Evolutionary conservation across 2,113 vertebrate species (phyloP).

Genomic region (Heliornis fulica): DNA sequence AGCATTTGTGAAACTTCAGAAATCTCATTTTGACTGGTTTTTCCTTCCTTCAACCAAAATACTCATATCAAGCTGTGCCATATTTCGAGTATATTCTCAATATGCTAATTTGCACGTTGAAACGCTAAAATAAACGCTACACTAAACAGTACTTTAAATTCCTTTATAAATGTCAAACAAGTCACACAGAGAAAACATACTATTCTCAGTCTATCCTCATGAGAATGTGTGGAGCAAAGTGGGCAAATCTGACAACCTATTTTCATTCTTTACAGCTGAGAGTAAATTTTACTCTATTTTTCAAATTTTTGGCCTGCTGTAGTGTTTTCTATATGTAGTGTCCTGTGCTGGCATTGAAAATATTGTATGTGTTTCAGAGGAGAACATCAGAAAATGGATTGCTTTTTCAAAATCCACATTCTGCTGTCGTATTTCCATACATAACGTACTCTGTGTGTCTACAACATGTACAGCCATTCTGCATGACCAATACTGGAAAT

Average conservation of each 20-base stretch:
- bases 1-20: background rate
- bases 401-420: conserved; percentile 43
- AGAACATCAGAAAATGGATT: conserved; percentile 61
- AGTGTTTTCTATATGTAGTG: conserved; percentile 55
- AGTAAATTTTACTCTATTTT: conserved; percentile 39
- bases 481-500: background rate
- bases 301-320: conserved; percentile 62
- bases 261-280: background rate
- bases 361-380: conserved; percentile 17
- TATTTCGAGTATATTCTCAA: conserved; percentile 64
- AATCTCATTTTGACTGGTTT: conserved; percentile 21
- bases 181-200: conserved; percentile 61
- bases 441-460: conserved; percentile 52
- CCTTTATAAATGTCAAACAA: conserved; percentile 27
- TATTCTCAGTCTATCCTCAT: conserved; percentile 61
- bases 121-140: background rate
- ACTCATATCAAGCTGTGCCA: conserved; percentile 44
- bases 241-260: background rate
- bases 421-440: conserved; percentile 47
- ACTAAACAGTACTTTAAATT: conserved; percentile 44
- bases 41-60: conserved; percentile 34
- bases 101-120: conserved; percentile 52
- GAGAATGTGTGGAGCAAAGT: conserved; percentile 47
- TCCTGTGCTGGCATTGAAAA: conserved; percentile 64
- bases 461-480: conserved; percentile 32